Conservation (phyloP, 2,113 vertebrate species). For the Albula goreensis region DNA sequence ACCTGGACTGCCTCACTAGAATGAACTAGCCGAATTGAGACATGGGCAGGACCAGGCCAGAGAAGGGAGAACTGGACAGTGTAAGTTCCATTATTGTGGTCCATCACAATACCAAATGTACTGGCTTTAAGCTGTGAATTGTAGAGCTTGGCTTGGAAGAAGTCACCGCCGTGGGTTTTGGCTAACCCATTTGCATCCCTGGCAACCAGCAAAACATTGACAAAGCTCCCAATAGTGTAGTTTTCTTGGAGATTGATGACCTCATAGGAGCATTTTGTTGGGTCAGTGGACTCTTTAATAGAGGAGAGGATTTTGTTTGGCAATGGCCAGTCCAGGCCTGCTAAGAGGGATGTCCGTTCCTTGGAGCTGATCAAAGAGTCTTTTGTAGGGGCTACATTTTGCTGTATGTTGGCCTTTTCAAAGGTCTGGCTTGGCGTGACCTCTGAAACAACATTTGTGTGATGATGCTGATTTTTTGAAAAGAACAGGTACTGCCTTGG, state of each 20-base stretch:
- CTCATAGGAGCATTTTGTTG: background rate
- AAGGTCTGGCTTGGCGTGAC: too few relatives aligned
- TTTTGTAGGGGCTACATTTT: background rate
- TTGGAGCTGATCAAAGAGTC: background rate
- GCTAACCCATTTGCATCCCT: slow-evolving; percentile 28
- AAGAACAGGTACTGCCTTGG: background rate
- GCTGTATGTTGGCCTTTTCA: background rate
- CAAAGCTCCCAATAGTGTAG: slow-evolving; percentile 35
- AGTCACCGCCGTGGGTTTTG: slow-evolving; percentile 52
- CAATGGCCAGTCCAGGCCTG: background rate
- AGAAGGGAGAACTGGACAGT: slow-evolving; percentile 35
- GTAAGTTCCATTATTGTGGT: slow-evolving; percentile 49
- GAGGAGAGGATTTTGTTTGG: background rate
- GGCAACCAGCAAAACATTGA: slow-evolving; percentile 37
- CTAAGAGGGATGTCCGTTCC: background rate
- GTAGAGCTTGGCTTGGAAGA: slow-evolving; percentile 51
- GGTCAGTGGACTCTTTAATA: background rate
- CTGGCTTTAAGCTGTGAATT: slow-evolving; percentile 41
- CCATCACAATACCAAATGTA: slow-evolving; percentile 41
- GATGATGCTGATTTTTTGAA: background rate
- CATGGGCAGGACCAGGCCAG: slow-evolving; percentile 44
- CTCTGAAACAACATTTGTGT: too few relatives aligned
- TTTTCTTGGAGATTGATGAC: background rate
- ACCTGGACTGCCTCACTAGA: slow-evolving; percentile 52
- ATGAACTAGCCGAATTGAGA: slow-evolving; percentile 47